Evolutionary conservation across 2,797 vertebrate species (phyloP), one percentile per base, ranked within the genome.

Genomic region (Lithobates pipiens): DNA sequence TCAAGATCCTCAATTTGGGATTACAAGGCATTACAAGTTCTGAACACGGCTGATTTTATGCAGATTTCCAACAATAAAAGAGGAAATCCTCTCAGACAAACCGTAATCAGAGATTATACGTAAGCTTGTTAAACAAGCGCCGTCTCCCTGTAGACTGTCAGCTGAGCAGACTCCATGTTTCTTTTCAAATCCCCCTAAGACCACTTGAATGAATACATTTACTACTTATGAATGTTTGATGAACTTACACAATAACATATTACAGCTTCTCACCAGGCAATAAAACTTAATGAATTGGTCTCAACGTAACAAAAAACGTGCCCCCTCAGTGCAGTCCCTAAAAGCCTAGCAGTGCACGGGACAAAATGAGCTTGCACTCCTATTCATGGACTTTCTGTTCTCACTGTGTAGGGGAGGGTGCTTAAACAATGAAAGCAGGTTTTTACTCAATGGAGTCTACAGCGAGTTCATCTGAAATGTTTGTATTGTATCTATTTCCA

Each of bases 401-500:
- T 78, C 72, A 76, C 76, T 68, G 76, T 10, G 76, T 74, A 76
- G 21, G 76, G 86, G 86, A 83, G 86, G 81, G 93, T 89, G 90
- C 80, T 86, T 29, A 92, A 93, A 99, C 97, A 99, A 99, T 96
- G 94, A 93, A 90, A 90, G 92, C 95, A 94, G 95, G 96, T 96
- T 97, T 98, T 97, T 96, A 96, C 96, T 98, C 96, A 96, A 95
- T 96, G 96, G 96, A 97, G 97, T 97, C 97, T 96, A 95, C 95
- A 93, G 92, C 96, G 97, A 96, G 97, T 99, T 98, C 97, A 98
- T 97, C 97, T 98, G 97, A 98, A 96, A 98, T 99, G 98, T 99
- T 99, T 99, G 98, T 97, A 99, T 99, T 99, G 98, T 99, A 99
- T 99, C 98, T 97, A 99, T 99, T 98, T 99, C 98, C 97, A 99